phyloP scores from a whole-genome alignment of 2,113 vertebrate species.

The Crotalus helleri region DNA sequence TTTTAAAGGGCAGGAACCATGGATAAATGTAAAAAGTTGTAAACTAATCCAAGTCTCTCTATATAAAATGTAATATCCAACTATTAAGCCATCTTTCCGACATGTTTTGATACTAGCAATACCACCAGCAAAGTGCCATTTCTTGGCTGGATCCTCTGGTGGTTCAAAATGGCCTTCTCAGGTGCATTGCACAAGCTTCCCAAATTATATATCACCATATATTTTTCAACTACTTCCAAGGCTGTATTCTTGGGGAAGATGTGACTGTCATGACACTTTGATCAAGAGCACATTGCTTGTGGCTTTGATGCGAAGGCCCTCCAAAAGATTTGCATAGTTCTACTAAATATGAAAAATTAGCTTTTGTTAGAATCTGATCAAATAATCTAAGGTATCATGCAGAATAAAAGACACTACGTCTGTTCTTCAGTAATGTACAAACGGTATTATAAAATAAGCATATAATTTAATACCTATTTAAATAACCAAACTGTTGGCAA shows the following conservation, averaged over 20 bases:
- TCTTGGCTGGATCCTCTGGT: background rate
- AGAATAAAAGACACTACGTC: background rate
- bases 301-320: background rate
- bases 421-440: background rate
- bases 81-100: background rate
- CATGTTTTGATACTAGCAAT: background rate
- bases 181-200: background rate
- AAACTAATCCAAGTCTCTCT: background rate
- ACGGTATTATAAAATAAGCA: constrained; percentile 6
- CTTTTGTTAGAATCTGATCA: background rate
- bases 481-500: constrained; percentile 39
- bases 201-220: background rate
- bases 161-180: background rate
- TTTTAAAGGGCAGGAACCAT: background rate
- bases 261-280: background rate
- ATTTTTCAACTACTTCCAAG: background rate
- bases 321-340: background rate
- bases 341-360: background rate
- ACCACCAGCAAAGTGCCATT: background rate
- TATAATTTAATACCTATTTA: constrained; percentile 37
- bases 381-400: background rate
- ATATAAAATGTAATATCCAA: background rate
- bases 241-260: background rate
- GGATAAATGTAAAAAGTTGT: background rate
- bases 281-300: background rate